Percentiles rank a stretch among this genome's conserved stretches.
These are phyloP conservation scores for Pocillopora damicornis DNA, from an alignment of 64 coral and sea anemone species.

Conservation along the genomic window DNA sequence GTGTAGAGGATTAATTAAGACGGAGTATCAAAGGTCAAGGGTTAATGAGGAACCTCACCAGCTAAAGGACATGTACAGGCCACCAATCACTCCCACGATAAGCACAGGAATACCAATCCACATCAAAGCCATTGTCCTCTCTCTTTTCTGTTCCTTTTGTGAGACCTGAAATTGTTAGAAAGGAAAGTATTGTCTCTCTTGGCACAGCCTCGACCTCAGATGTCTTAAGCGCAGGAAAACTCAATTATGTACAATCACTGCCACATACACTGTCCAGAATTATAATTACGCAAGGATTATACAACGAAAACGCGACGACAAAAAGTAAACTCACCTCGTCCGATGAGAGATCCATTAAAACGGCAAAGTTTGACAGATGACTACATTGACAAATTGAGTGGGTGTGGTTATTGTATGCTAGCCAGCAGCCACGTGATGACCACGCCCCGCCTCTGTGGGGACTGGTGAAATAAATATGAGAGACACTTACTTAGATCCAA, in stretches of 20 bases:
- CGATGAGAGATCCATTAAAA: conserved; percentile 66
- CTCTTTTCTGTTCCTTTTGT: conserved; percentile 85
- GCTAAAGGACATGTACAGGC: conserved; percentile 92
- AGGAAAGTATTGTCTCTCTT: background rate
- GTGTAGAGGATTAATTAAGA: too few relatives aligned
- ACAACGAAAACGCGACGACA: too few relatives aligned
- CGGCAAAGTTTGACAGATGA: conserved; percentile 90
- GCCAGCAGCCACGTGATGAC: conserved; percentile 74
- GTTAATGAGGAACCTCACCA: conserved; percentile 41
- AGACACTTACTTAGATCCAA: too few relatives aligned
- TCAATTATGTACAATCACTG: too few relatives aligned
- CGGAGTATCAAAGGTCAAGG: too few relatives aligned
- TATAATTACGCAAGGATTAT: too few relatives aligned
- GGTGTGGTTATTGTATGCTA: conserved; percentile 65
- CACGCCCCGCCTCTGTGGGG: conserved; percentile 86
- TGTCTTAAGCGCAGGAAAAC: too few relatives aligned
- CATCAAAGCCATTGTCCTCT: conserved; percentile 92
- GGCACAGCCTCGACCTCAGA: too few relatives aligned
- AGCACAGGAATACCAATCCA: conserved; percentile 95
- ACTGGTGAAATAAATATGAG: conserved; percentile 21
- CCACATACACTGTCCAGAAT: too few relatives aligned
- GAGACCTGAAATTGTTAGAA: conserved; percentile 46
- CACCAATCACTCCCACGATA: conserved; percentile 85
- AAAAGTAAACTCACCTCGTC: conserved; percentile 52
- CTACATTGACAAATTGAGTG: conserved; percentile 89